Percentiles rank a stretch among this genome's conserved stretches.
phyloP scores from a whole-genome alignment of 2,888 invertebrate species.

The Eupithecia tripunctaria region DNA sequence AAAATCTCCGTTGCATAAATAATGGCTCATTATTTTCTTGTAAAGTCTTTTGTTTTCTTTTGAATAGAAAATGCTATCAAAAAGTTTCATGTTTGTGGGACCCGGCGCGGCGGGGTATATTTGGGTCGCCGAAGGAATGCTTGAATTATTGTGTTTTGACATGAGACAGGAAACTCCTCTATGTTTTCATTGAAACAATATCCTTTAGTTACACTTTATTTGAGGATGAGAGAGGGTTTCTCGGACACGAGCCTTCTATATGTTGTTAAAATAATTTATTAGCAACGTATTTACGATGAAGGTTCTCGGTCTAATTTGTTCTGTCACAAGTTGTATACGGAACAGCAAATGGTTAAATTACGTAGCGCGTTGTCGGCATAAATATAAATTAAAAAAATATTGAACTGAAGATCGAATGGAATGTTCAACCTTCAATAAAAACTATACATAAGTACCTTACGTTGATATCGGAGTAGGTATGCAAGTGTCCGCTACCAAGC shows the following conservation, averaged over 20 bases:
- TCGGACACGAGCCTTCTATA: background rate
- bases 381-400: background rate
- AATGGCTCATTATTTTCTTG: slow-evolving; percentile 49
- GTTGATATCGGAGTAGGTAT: background rate
- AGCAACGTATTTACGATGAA: background rate
- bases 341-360: no score
- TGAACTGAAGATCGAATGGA: background rate
- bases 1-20: slow-evolving; percentile 53
- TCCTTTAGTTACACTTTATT: slow-evolving; percentile 6
- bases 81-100: slow-evolving; percentile 31
- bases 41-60: slow-evolving; percentile 42
- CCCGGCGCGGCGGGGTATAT: slow-evolving; percentile 16
- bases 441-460: background rate
- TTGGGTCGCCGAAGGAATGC: slow-evolving; percentile 27
- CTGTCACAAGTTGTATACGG: background rate
- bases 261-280: background rate
- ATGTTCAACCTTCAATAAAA: background rate
- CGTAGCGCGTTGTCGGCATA: no score
- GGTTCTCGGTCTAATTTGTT: background rate
- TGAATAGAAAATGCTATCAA: slow-evolving; percentile 37
- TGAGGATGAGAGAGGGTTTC: background rate
- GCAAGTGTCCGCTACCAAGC: background rate
- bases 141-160: slow-evolving; percentile 33
- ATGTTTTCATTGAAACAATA: slow-evolving; percentile 20
- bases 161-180: slow-evolving; percentile 26